Base-by-base conservation (phyloP, 2,113 vertebrate genomes). In the Egretta garzetta region DNA sequence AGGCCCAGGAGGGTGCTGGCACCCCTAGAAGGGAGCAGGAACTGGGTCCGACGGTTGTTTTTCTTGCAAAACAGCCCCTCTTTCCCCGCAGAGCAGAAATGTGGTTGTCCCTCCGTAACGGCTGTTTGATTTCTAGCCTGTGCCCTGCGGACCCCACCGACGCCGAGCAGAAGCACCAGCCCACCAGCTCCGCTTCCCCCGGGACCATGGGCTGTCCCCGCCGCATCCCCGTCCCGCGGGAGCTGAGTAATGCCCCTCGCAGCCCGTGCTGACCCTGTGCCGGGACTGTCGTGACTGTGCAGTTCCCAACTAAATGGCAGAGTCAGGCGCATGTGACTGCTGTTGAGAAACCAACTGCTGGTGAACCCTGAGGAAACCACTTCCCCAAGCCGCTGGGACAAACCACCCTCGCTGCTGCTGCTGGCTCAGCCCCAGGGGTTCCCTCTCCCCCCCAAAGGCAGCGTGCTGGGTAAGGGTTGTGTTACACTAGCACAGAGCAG, bases 171-270 rank as follows among this genome's bases (percentile, higher is more conserved):
- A 23, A 33, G 17, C 63, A 10, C 3, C 52, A 11, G 37, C 39
- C 20, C 73, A 7, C 2, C 52, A 11, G 0, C 9, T 27, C 13
- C 1, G 0, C 22, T 19, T 23, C 32, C 16, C 13, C 37, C 1
- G 9, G 41, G 56, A 4, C n/a, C 18, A 1, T 0, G 43, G 22
- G 58, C 28, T 35, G 26, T 20, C 90, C 49, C 2, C 2, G 35
- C 3, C 0, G 35, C 7, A 6, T 39, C 45, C 80, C 59, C 35
- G 3, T 17, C 26, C 72, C 18, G 0, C 2, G 13, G 67, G 32
- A n/a, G 13, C 70, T 4, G 82, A 32, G 58, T 9, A 1, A 14
- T 22, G 60, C 14, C 71, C 50, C 24, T 12, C 2, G 2, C 43
- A 23, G 64, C 56, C 77, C 12, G 2, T 28, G 82, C 92, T 27